Percentiles rank a stretch among this genome's conserved stretches.
Evolutionary conservation across 2,888 invertebrate species (phyloP).

Genomic region (Terebella lapidaria): DNA sequence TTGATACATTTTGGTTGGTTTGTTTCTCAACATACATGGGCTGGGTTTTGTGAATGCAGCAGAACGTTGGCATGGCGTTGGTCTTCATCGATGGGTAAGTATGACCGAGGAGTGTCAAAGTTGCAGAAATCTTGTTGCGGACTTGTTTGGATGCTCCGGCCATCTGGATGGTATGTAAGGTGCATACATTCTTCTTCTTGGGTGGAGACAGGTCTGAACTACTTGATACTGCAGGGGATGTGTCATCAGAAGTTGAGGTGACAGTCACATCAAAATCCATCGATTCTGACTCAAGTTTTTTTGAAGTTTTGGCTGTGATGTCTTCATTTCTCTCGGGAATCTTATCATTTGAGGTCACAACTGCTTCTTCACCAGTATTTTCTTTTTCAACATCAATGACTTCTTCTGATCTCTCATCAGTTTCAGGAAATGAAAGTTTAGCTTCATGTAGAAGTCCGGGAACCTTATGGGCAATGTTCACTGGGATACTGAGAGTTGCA

Average conservation of each 20-base stretch:
- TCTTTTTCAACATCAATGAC: neutral
- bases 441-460: constrained; percentile 4
- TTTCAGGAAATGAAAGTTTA: neutral
- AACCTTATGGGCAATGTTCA: constrained; percentile 5
- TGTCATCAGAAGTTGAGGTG: neutral
- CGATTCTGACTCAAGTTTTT: neutral
- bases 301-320: neutral
- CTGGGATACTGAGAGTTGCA: constrained; percentile 4
- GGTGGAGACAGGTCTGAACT: neutral
- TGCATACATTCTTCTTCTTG: neutral
- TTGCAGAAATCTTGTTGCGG: neutral
- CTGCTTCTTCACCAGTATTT: neutral
- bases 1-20: constrained; percentile 72
- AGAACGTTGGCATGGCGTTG: constrained; percentile 65
- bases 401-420: neutral
- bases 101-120: constrained; percentile 10
- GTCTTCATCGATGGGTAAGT: constrained; percentile 34
- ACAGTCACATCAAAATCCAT: neutral
- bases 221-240: neutral
- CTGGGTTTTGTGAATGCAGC: constrained; percentile 87
- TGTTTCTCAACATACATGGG: constrained; percentile 81
- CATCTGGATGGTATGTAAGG: neutral
- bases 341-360: neutral
- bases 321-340: neutral
- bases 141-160: neutral